Percentiles rank a stretch among this genome's conserved stretches.
These are phyloP conservation scores for Malacoraja senta DNA, from an alignment of 2,797 vertebrate species.

Conservation along the genomic window DNA sequence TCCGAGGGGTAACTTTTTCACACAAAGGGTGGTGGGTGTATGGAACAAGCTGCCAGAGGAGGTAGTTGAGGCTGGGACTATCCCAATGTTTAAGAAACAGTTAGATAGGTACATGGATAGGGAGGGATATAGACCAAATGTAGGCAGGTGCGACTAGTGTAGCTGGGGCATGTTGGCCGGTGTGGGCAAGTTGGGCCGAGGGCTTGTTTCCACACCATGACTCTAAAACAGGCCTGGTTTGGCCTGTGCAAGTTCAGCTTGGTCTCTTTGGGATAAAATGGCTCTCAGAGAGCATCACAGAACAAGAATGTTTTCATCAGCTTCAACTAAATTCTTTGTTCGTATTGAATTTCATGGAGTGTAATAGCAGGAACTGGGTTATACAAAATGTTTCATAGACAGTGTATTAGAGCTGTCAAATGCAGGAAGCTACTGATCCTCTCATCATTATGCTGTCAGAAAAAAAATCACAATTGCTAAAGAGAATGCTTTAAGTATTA, in stretches of 20 bases:
- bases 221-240: background rate
- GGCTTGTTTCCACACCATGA: no score
- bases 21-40: no score
- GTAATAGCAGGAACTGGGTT: background rate
- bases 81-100: no score
- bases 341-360: conserved; percentile 12
- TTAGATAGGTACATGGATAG: no score
- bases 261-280: background rate
- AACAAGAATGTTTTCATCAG: conserved; percentile 10
- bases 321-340: conserved; percentile 15
- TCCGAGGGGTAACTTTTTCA: no score
- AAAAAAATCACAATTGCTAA: background rate
- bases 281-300: background rate
- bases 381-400: background rate
- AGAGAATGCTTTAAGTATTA: background rate
- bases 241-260: background rate
- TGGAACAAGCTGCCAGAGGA: no score
- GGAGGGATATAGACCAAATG: no score
- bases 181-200: no score
- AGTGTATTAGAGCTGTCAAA: background rate
- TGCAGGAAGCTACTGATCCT: background rate
- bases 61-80: no score
- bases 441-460: background rate
- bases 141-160: no score
- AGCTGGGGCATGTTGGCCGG: no score